Conservation (phyloP, 2,888 invertebrate species). For the Cataglyphis livida region DNA sequence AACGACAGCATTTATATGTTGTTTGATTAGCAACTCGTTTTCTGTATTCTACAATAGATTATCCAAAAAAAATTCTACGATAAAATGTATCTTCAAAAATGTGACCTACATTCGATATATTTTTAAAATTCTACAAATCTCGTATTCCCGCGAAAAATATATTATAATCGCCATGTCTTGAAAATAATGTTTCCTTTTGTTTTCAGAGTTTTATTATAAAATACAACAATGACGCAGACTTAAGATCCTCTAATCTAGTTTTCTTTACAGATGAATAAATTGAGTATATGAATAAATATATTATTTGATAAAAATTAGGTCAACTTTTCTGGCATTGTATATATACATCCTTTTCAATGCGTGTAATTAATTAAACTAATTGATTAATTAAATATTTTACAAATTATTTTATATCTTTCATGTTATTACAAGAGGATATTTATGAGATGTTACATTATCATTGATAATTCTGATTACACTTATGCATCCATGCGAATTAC, state of each 20-base stretch:
- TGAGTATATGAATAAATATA: not conserved
- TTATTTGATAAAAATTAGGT: slow-evolving; percentile 9
- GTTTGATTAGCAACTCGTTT: not conserved
- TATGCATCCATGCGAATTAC: not conserved
- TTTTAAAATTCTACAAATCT: not conserved
- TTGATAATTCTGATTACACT: slow-evolving; percentile 28
- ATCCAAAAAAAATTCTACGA: not conserved
- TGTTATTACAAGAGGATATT: not conserved
- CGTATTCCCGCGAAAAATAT: not conserved
- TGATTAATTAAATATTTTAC: not conserved
- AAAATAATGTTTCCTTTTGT: not conserved
- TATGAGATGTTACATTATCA: not conserved
- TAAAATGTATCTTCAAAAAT: not conserved
- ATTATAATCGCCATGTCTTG: not conserved
- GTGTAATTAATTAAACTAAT: not conserved
- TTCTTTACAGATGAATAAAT: not conserved
- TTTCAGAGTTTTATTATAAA: not conserved
- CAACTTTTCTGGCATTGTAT: not conserved
- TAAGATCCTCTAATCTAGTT: not conserved
- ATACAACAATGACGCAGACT: not conserved
- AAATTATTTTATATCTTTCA: not conserved
- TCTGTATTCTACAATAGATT: not conserved
- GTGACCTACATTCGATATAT: not conserved
- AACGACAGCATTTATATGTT: not conserved
- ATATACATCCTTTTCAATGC: not conserved